These are phyloP conservation scores for Andrena praecox DNA, from an alignment of 2,888 invertebrate genomes.

Conservation along the genomic window DNA sequence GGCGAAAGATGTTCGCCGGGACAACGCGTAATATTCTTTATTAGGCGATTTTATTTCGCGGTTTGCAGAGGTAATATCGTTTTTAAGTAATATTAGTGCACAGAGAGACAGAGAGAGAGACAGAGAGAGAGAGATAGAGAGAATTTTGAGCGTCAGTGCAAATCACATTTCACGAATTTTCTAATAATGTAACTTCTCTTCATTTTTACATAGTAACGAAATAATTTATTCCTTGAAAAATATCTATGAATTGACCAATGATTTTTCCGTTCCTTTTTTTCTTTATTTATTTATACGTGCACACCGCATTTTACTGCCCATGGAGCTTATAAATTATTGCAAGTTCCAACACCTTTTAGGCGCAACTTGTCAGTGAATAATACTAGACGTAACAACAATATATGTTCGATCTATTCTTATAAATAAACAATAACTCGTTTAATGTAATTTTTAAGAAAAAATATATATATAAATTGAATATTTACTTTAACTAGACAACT, in stretches of 20 bases:
- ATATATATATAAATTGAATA: slow-evolving; percentile 54
- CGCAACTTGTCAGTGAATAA: slow-evolving; percentile 47
- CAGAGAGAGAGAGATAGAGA: slow-evolving; percentile 25
- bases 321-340: slow-evolving; percentile 65
- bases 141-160: slow-evolving; percentile 69
- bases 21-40: slow-evolving; percentile 35
- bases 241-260: slow-evolving; percentile 69
- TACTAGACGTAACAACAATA: slow-evolving; percentile 67
- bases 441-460: slow-evolving; percentile 50
- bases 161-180: slow-evolving; percentile 56
- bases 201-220: slow-evolving; percentile 55
- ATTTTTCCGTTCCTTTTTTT: slow-evolving; percentile 24
- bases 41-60: slow-evolving; percentile 11
- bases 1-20: slow-evolving; percentile 37
- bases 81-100: slow-evolving; percentile 65
- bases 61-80: slow-evolving; percentile 56
- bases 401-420: slow-evolving; percentile 54
- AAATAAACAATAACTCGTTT: slow-evolving; percentile 69
- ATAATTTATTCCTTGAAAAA: slow-evolving; percentile 72
- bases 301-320: slow-evolving; percentile 67
- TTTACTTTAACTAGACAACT: slow-evolving; percentile 43
- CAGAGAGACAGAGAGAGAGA: slow-evolving; percentile 39
- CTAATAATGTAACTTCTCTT: slow-evolving; percentile 55
- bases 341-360: slow-evolving; percentile 42
- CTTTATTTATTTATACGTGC: slow-evolving; percentile 33